These are phyloP conservation scores for Ictalurus furcatus DNA, from an alignment of 2,113 vertebrate genomes.

Conservation along the genomic window DNA sequence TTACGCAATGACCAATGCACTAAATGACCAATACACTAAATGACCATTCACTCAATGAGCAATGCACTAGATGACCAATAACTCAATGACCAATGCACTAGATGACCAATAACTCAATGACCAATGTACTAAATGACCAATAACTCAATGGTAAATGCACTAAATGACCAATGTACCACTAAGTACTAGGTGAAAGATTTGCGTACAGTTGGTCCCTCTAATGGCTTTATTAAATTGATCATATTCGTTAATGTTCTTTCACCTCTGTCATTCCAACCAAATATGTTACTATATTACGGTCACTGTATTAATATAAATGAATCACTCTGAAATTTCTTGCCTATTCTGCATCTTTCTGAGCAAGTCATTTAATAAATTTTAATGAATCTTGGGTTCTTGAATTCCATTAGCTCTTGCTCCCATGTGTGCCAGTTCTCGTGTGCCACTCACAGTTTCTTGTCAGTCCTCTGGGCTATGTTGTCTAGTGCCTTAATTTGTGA, in stretches of 20 bases:
- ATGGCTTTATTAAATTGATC: neutral
- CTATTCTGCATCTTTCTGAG: neutral
- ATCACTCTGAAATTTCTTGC: neutral
- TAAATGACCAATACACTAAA: neutral
- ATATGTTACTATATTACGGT: neutral
- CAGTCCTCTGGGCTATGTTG: neutral
- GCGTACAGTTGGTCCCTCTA: neutral
- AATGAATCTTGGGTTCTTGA: neutral
- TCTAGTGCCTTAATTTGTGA: conserved; percentile 1
- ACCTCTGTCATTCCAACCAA: neutral
- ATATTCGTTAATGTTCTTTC: neutral
- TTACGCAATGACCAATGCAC: neutral
- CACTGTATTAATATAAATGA: neutral
- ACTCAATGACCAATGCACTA: neutral
- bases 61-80: neutral
- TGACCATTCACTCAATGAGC: neutral
- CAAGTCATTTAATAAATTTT: neutral
- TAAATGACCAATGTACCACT: neutral
- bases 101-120: neutral
- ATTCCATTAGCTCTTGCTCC: neutral
- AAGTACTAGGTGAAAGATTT: neutral
- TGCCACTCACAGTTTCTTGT: neutral
- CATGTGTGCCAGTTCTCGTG: neutral
- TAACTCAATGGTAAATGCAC: neutral
- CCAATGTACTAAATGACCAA: neutral